Base-by-base conservation (phyloP, 2,888 invertebrate species). In the Penaeus monodon region DNA sequence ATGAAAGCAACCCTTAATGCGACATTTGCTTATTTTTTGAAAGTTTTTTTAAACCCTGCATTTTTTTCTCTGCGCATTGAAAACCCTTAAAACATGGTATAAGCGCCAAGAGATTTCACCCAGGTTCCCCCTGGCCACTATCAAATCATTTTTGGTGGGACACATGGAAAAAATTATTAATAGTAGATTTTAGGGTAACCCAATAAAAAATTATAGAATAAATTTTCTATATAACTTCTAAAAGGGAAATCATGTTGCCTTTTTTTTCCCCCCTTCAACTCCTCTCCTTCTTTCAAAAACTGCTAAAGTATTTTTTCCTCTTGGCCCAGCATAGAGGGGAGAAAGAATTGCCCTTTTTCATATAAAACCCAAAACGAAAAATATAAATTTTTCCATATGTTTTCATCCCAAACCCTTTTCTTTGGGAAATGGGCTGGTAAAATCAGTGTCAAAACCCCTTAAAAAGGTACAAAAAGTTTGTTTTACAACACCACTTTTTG, bases 401-500 rank as follows among this genome's bases (percentile, higher is more conserved):
- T 14, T 44, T 77, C 8, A 22, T 27, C 0, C 77, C 86, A 33
- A 79, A 83, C 29, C 63, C 82, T n/a, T 65, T 29, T 87, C 7
- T 66, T 79, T 68, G 70, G 66, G n/a, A n/a, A n/a, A 17, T 73
- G 86, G 79, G 79, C 74, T 38, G 1, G 78, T 4, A 38, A 22
- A 8, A 49, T 38, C 27, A 63, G 33, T 24, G 8, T 87, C 8
- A 44, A 3, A 29, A 79, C 86, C 22, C 73, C 83, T 14, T 12
- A 83, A 2, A 38, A 79, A 33, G 79, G 83, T 65, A 83, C 22
- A 74, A 83, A 27, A 70, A 73, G 20, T 83, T 79, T 73, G 64
- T 22, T 17, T 24, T 87, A 0, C 66, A 57, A 87, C 83, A 44
- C 86, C 86, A n/a, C 78, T 79, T 27, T 78, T 87, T 63, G 20